Conservation (phyloP, 2,888 invertebrate genomes). For the Drosophila seclusa region DNA sequence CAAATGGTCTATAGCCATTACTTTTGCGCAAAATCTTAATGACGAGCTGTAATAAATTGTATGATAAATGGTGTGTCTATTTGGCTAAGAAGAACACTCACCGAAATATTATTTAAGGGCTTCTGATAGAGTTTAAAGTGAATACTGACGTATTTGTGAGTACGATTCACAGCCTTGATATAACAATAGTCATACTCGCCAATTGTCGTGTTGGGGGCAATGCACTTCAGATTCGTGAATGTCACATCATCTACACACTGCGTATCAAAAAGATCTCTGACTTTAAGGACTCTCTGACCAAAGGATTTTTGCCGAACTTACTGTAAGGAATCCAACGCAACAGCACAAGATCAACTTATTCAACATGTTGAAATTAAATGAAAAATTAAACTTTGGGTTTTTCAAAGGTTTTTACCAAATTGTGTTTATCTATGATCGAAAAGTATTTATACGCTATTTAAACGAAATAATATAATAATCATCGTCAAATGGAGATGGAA, state of each 20-base stretch:
- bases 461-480: constrained; percentile 6
- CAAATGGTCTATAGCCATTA: neutral
- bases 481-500: neutral
- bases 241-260: neutral
- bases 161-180: constrained; percentile 5
- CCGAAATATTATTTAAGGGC: neutral
- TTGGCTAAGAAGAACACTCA: neutral
- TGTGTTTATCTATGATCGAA: neutral
- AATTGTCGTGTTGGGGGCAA: fast-evolving
- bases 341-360: neutral
- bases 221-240: neutral
- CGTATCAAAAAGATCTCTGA: neutral
- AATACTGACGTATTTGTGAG: neutral
- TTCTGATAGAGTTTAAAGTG: neutral
- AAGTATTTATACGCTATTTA: constrained; percentile 13
- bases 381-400: neutral
- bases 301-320: neutral
- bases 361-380: neutral
- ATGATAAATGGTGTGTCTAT: neutral
- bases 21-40: neutral
- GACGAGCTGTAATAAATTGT: neutral
- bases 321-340: neutral
- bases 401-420: neutral
- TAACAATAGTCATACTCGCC: neutral
- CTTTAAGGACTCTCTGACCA: neutral